Evolutionary conservation across 2,113 vertebrate species (phyloP).

Genomic region (Dipodomys spectabilis): DNA sequence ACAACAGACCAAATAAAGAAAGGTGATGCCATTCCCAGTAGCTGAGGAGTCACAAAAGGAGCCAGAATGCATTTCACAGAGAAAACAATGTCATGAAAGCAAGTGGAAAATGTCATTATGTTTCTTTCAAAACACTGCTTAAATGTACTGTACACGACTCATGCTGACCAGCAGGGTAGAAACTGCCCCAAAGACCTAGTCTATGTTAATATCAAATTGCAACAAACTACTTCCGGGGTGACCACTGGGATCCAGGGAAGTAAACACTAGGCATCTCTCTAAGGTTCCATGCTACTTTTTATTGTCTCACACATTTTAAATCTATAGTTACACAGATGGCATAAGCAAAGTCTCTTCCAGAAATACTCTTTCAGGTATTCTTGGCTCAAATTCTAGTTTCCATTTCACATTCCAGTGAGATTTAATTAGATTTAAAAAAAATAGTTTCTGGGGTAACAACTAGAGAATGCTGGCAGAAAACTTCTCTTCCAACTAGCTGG

Average conservation of each 20-base stretch:
- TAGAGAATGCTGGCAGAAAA: neutral
- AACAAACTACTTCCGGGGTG: neutral
- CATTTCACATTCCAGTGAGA: conserved; percentile 44
- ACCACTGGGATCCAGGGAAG: neutral
- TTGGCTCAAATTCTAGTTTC: conserved; percentile 58
- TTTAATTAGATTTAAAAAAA: conserved; percentile 39
- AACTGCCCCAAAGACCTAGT: neutral
- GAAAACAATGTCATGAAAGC: conserved; percentile 67
- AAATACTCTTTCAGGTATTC: conserved; percentile 44
- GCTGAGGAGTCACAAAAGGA: conserved; percentile 65
- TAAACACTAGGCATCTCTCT: neutral
- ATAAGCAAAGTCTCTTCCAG: neutral
- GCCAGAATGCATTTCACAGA: conserved; percentile 41
- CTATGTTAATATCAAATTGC: neutral
- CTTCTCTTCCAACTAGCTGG: neutral
- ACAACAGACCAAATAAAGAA: neutral
- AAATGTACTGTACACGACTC: accelerated
- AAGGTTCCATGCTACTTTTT: neutral
- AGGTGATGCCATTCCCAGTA: neutral
- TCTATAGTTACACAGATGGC: neutral
- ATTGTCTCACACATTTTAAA: neutral
- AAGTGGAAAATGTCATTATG: conserved; percentile 51
- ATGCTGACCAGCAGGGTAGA: neutral
- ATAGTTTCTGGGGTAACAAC: conserved; percentile 28
- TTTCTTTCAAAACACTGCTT: conserved; percentile 59